Evolutionary conservation across 2,113 vertebrate species (phyloP).

Genomic region (Otus sunia): DNA sequence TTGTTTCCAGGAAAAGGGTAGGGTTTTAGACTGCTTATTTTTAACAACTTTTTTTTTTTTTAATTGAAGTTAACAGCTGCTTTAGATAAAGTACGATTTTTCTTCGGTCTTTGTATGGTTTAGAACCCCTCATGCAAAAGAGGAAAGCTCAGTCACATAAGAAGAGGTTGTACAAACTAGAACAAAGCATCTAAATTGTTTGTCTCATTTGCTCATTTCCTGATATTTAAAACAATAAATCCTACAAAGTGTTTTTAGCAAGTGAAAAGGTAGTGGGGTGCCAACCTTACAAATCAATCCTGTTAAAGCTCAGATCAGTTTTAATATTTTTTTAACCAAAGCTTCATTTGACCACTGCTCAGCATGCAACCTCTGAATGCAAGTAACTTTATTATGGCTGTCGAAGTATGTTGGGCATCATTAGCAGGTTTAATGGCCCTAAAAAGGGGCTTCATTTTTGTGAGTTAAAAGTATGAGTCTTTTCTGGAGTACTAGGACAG

Average conservation of each 20-base stretch:
- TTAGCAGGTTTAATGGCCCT: not conserved
- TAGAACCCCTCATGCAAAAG: not conserved
- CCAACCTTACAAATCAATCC: not conserved
- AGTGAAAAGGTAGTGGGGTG: not conserved
- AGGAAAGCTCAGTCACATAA: not conserved
- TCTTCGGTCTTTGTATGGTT: not conserved
- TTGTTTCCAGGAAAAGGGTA: not conserved
- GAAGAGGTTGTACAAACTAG: not conserved
- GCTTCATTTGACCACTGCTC: not conserved
- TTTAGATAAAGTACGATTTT: not conserved
- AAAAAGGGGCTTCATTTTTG: not conserved
- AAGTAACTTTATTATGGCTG: not conserved
- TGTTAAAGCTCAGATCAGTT: not conserved
- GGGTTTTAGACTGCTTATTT: not conserved
- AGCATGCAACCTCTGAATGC: not conserved
- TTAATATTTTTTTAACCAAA: not conserved
- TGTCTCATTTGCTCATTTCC: not conserved
- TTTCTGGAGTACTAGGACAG: not conserved
- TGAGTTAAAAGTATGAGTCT: not conserved
- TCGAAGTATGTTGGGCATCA: not conserved
- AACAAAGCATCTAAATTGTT: not conserved
- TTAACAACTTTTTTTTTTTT: not conserved
- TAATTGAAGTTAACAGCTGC: not conserved
- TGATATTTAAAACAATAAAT: constrained; percentile 1
- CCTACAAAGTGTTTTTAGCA: not conserved